Base-by-base conservation (phyloP, 2,113 vertebrate genomes). In the Peromyscus maniculatus region DNA sequence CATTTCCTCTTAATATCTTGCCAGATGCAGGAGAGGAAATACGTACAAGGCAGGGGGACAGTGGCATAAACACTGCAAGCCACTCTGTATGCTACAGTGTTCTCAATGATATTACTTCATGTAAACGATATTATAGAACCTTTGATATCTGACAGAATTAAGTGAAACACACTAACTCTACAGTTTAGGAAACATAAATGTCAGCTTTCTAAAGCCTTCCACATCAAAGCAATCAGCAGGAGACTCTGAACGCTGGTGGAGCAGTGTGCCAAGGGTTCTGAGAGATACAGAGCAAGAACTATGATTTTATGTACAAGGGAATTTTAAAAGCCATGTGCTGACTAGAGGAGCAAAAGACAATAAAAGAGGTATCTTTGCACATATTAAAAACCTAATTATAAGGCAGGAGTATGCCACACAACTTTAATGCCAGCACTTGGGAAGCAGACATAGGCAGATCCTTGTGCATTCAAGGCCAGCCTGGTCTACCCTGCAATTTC, bases 101-200 rank as follows among this genome's bases (percentile, higher is more conserved):
- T 84, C 66, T 84, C 79, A 19, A 72, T 96, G 95, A 90, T 72
- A 87, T 90, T 94, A 95, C 26, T 26, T 86, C 84, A 80, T 19
- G 31, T 80, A 95, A 79, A 57, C 93, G 66, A 82, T 93, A 24
- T 55, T 77, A 93, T 9, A 80, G 52, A 94, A 77, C 11, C 43
- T 97, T 91, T 93, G 75, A 90, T 96, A 96, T 91, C 59, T 92
- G 66, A 52, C 88, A 97, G 69, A 93, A 97, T 96, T 96, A 96
- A 96, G 71, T 94, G 79, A 97, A 97, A 91, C 72, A 33, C 62
- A 93, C 64, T 28, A 97, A 89, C 43, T 39, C 5, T 57, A n/a
- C 19, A 36, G 26, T 92, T 97, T 86, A 96, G 89, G n/a, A 74
- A 91, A 36, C 64, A 89, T 64, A 87, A 96, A 92, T 59, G 28